phyloP scores from a whole-genome alignment of 2,888 invertebrate genomes.

The Magallana nippona region DNA sequence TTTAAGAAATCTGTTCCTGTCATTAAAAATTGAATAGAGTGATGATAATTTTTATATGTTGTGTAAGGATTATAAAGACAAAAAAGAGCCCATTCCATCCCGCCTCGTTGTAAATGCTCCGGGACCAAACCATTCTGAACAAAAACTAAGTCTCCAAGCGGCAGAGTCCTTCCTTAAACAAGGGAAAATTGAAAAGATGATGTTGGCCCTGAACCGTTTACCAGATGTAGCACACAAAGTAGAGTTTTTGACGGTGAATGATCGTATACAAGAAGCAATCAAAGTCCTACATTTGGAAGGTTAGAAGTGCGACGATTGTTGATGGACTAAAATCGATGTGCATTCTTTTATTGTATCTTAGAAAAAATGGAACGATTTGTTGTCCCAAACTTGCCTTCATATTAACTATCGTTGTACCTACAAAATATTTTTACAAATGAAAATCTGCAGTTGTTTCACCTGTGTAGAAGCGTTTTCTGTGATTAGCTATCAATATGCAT shows the following conservation, averaged over 20 bases:
- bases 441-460: no score
- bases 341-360: no score
- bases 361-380: not conserved
- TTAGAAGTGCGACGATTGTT: conserved; percentile 36
- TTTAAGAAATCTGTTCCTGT: no score
- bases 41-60: not conserved
- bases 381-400: no score
- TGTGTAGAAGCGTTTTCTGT: no score
- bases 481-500: no score
- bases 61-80: conserved; percentile 55
- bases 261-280: conserved; percentile 60
- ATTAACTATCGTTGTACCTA: no score
- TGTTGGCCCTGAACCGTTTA: conserved; percentile 65
- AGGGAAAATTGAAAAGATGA: conserved; percentile 59
- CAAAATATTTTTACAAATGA: no score
- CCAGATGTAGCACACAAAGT: conserved; percentile 59
- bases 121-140: conserved; percentile 57
- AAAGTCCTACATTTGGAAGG: conserved; percentile 58
- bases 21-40: no score
- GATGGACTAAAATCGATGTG: not conserved
- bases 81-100: conserved; percentile 54
- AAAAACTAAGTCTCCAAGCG: conserved; percentile 63
- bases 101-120: conserved; percentile 63
- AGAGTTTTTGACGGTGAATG: conserved; percentile 62
- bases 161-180: conserved; percentile 61